Evolutionary conservation across 2,888 invertebrate species (phyloP), one percentile per base, ranked within the genome.

Genomic region (Girardia tigrina): DNA sequence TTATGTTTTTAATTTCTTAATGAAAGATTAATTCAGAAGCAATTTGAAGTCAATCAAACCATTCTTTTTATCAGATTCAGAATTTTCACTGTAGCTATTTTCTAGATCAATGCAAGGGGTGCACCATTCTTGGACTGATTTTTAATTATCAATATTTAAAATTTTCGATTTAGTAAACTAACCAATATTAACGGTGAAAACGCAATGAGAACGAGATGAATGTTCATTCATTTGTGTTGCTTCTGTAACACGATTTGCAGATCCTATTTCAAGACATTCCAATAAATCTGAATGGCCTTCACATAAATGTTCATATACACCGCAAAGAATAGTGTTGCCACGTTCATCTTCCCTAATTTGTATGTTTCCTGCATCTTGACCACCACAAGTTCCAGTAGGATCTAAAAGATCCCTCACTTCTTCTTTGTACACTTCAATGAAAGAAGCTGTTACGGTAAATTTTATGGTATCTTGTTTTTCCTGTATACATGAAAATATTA

Each of bases 221-320:
- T 83, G 81, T 79, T 84, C 84, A 77, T 84, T 84, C 84, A 84
- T 85, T 79, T 83, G 82, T 26, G 84, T 84, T 23, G 82, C 81
- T 8, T 84, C 84, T n/a, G 84, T 85, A 77, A 83, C 83, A 70
- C 84, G 77, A 26, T 80, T 80, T 0, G 82, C 79, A 23, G 83
- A 82, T 0, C 84, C 84, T 8, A 81, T 79, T 76, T 83, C 81
- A 74, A 84, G 79, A 28, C 81, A 79, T 20, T 80, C 80, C 81
- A 84, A 81, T 26, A 84, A 82, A 74, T 84, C 84, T 78, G 84
- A 83, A 29, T 82, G 78, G 1, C 78, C 79, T 73, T 81, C 80
- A 78, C 84, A 83, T 70, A 79, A 78, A 8, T 82, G 80, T 78
- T 84, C 84, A 69, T 79, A 79, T 1, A 81, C 81, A n/a, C 84